Base-by-base conservation (phyloP, 2,888 invertebrate species). In the Cosmorhoe ocellata region DNA sequence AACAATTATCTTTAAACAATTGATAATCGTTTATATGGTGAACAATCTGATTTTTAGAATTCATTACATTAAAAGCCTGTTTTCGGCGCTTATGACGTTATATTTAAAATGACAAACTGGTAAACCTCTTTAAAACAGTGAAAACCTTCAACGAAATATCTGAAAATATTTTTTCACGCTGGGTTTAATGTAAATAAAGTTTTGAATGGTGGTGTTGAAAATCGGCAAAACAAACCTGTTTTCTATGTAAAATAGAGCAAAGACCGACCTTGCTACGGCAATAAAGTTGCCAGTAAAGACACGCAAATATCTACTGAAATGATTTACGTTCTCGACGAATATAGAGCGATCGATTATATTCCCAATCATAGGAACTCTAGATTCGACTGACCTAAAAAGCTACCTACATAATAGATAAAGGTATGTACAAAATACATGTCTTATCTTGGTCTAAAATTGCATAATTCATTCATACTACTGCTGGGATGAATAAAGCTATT, bases 301-400 rank as follows among this genome's bases (percentile, higher is more conserved):
- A 85, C 77, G 84, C 84, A 83, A 87, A 85, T 84, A 79, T 81
- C 74, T 66, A 75, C 77, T 73, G 81, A 79, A 71, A 68, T 79
- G 81, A 86, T 84, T 84, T 83, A 84, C 79, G 51, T 44, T 36
- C 47, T 51, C 53, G 37, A 58, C 59, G 51, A 60, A 66, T 66
- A 61, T 66, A 69, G 65, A 67, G 58, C 61, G 59, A 64, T 67
- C 76, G 71, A 73, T 79, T 78, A 72, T 71, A 71, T 73, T 44
- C 26, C 39, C 49, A 51, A 54, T 51, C 54, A 60, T 59, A 51
- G 56, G 39, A 43, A 47, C 31, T 38, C 27, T 36, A 44, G 43
- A 44, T 45, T 26, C 8, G 10, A 26, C 14, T 46, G 38, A 42
- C 37, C 31, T 48, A 24, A 47, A 44, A 36, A 28, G 22, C 31